A percentile compares a stretch with the other conserved stretches of the same genome.
These are phyloP conservation scores for Noctuana brunneofusca DNA, from an alignment of 2,888 invertebrate species.

Conservation along the genomic window DNA sequence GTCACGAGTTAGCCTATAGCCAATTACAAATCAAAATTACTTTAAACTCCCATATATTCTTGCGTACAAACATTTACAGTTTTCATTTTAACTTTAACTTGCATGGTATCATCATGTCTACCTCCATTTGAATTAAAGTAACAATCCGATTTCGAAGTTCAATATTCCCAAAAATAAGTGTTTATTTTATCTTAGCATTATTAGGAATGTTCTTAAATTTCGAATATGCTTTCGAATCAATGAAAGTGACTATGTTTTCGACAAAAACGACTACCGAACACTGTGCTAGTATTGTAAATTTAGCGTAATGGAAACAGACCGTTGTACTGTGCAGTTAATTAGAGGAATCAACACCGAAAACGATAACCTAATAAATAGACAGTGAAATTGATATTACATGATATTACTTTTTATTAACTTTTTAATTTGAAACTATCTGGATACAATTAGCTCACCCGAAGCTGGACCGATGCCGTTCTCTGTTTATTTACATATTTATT, in stretches of 20 bases:
- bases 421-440: slow-evolving; percentile 79
- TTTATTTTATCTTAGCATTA: neutral
- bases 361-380: slow-evolving; percentile 79
- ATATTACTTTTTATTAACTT: slow-evolving; percentile 60
- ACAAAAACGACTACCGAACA: neutral
- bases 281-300: neutral
- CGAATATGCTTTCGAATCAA: neutral
- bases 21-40: neutral
- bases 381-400: slow-evolving; percentile 81
- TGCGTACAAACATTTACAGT: neutral
- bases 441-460: slow-evolving; percentile 66
- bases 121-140: neutral
- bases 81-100: neutral
- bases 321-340: slow-evolving; percentile 57
- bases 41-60: neutral
- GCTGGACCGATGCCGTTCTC: slow-evolving; percentile 64
- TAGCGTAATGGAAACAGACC: slow-evolving; percentile 68
- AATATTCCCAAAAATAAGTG: neutral
- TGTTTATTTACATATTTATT: slow-evolving; percentile 80
- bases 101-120: neutral
- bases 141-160: neutral
- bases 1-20: slow-evolving; percentile 48
- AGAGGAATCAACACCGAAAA: slow-evolving; percentile 83
- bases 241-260: neutral
- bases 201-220: neutral